phyloP scores from a whole-genome alignment of 2,113 vertebrate species.

The Fregata magnificens region DNA sequence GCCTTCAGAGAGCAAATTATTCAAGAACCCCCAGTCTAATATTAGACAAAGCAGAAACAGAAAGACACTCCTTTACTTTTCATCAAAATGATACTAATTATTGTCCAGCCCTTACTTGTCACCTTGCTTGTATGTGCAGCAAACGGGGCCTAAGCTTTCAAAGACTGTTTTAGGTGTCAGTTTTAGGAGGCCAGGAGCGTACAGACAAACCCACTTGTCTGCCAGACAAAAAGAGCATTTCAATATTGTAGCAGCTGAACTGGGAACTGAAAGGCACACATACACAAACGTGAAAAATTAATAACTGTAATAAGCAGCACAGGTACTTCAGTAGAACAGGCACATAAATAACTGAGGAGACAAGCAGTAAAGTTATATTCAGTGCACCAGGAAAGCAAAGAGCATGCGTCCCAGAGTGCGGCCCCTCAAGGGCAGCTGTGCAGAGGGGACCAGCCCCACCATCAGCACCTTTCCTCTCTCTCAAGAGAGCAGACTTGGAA shows the following conservation, averaged over 20 bases:
- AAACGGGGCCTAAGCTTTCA: neutral
- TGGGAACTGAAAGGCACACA: neutral
- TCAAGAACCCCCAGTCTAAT: neutral
- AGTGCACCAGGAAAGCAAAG: neutral
- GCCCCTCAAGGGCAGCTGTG: fast-evolving
- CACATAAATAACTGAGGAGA: neutral
- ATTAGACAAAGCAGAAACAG: neutral
- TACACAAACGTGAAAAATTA: neutral
- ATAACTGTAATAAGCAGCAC: neutral
- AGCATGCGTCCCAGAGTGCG: fast-evolving
- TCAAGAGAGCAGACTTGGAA: neutral
- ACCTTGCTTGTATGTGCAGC: neutral
- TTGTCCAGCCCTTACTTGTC: neutral
- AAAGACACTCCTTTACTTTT: neutral
- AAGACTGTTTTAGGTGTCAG: neutral
- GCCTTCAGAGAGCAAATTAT: neutral
- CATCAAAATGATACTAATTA: neutral
- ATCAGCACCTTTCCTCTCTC: neutral
- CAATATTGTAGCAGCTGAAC: neutral
- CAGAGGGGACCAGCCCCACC: neutral
- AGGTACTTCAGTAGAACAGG: neutral
- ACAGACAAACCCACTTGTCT: neutral
- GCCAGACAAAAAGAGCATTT: neutral
- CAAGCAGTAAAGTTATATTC: neutral
- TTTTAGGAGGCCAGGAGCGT: neutral